Percentiles rank a stretch among this genome's conserved stretches.
phyloP scores from a whole-genome alignment of 2,797 vertebrate species.

The Rhinella marina region DNA sequence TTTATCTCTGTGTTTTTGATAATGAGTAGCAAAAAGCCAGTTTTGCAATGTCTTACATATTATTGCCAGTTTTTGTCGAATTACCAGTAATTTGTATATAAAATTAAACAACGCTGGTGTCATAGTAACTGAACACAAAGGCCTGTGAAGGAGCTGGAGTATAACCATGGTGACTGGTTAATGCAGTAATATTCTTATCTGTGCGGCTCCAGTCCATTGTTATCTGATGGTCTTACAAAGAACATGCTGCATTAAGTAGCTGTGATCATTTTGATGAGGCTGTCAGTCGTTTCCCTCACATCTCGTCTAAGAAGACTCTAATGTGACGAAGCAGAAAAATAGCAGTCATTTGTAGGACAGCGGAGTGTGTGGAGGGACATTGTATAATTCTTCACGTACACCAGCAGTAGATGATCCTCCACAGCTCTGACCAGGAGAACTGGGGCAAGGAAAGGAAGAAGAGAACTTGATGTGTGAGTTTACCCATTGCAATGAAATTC shows the following conservation, averaged over 20 bases:
- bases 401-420: too few relatives aligned
- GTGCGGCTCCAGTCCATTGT: not conserved
- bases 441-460: too few relatives aligned
- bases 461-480: too few relatives aligned
- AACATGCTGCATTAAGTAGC: not conserved
- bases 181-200: not conserved
- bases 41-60: not conserved
- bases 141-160: not conserved
- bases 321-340: not conserved
- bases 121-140: conserved; percentile 14
- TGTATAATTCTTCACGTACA: not conserved
- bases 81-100: not conserved
- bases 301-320: not conserved
- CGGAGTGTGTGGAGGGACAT: not conserved
- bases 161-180: not conserved
- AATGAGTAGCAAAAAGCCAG: too few relatives aligned
- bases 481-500: too few relatives aligned
- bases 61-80: not conserved
- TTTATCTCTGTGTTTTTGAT: too few relatives aligned
- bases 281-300: not conserved
- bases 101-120: not conserved
- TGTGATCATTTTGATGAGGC: not conserved
- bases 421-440: too few relatives aligned
- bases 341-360: not conserved
- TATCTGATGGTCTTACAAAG: not conserved